Evolutionary conservation across 2,888 invertebrate genomes (phyloP), one percentile per base, ranked within the genome.

Genomic region (Entomobrya multifasciata): DNA sequence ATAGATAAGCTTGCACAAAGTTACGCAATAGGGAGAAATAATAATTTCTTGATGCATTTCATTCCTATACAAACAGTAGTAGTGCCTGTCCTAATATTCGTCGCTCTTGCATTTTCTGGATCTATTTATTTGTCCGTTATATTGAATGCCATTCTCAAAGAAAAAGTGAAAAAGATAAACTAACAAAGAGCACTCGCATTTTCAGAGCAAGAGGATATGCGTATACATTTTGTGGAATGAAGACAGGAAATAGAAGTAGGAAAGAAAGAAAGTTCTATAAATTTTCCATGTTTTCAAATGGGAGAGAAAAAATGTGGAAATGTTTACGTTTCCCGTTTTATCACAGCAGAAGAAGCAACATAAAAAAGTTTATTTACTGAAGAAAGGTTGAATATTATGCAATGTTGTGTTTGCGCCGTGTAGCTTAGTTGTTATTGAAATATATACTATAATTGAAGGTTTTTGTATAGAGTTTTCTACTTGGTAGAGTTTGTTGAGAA

Each of bases 81-180:
- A n/a, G n/a, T n/a, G 10, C n/a, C 11, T 6, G 27, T 62, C 30
- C 62, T 17, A 30, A n/a, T 30, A 25, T 60, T 22, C 10, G 60
- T 20, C 65, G n/a, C 30, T 17, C 30, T 10, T 67, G 41, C 67
- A 67, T 44, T 67, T 67, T 44, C 17, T 0, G 22, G 67, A 44
- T 44, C 44, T 44, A 44, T 67, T 67, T 67, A 52, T 74, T 27
- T 52, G 52, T 74, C 49, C 52, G 52, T 49, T 74, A 74, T 74
- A 62, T 27, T 30, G 36, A 65, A 65, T 65, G 62, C 60, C n/a
- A n/a, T 57, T 57, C 25, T 25, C n/a, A 8, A 44, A 22, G 41
- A 41, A 44, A 70, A 70, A n/a, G 47, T 70, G 70, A 13, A 47
- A 27, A 52, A 52, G 30, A 52, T n/a, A 74, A 47, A 49, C 13